These are phyloP conservation scores for Homalodisca vitripennis DNA, from an alignment of 1,140 invertebrate species.

Conservation along the genomic window DNA sequence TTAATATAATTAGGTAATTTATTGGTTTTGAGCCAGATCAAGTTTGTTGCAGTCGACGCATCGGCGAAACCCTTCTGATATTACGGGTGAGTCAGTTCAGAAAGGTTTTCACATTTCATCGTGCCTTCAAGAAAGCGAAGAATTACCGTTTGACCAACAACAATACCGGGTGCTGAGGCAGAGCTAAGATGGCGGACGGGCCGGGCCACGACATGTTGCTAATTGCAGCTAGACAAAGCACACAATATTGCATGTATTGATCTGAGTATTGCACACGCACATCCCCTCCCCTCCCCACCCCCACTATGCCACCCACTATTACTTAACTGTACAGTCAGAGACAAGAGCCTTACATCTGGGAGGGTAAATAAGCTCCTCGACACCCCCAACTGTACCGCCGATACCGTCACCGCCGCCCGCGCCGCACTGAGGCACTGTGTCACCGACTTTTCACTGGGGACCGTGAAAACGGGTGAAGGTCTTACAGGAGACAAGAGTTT, in stretches of 20 bases:
- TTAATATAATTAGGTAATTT: too few relatives aligned
- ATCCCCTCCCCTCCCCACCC: neutral
- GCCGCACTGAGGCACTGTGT: neutral
- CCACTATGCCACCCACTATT: conserved; percentile 1
- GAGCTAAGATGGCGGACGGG: conserved; percentile 22
- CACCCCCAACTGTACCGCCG: neutral
- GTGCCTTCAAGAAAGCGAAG: too few relatives aligned
- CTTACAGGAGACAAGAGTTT: too few relatives aligned
- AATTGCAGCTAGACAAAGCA: conserved; percentile 25
- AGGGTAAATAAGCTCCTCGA: neutral
- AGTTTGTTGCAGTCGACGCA: too few relatives aligned
- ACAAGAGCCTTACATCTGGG: conserved; percentile 9
- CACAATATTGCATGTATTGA: conserved; percentile 27
- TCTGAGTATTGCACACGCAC: conserved; percentile 26
- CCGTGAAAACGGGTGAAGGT: too few relatives aligned
- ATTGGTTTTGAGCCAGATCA: too few relatives aligned
- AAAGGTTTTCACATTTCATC: too few relatives aligned
- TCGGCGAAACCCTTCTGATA: too few relatives aligned
- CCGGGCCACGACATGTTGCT: conserved; percentile 23
- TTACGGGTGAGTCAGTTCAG: too few relatives aligned
- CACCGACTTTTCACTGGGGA: too few relatives aligned
- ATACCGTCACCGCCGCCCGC: neutral
- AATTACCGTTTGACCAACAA: too few relatives aligned
- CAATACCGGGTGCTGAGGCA: too few relatives aligned
- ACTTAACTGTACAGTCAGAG: conserved; percentile 15